These are phyloP conservation scores for Colaptes auratus DNA, from an alignment of 2,113 vertebrate genomes.

Conservation along the genomic window DNA sequence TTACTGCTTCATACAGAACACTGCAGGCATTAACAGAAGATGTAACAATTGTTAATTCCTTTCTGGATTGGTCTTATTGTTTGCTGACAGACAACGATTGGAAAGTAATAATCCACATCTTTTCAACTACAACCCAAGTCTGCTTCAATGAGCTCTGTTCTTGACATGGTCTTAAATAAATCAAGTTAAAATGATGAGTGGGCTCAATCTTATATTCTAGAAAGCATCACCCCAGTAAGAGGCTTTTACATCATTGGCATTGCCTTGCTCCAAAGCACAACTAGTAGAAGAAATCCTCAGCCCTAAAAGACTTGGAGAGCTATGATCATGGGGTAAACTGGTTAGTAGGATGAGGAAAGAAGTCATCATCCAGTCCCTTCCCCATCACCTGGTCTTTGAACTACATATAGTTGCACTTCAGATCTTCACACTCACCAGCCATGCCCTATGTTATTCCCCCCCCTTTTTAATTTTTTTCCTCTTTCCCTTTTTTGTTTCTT, in stretches of 20 bases:
- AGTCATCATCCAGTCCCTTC: background rate
- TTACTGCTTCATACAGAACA: background rate
- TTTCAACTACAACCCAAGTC: conserved; percentile 16
- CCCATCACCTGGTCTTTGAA: background rate
- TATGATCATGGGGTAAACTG: background rate
- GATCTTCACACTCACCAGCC: background rate
- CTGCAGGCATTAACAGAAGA: conserved; percentile 34
- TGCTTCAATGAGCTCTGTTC: conserved; percentile 10
- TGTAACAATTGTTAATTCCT: background rate
- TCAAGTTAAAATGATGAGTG: conserved; percentile 14
- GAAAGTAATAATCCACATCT: background rate
- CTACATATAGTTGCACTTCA: background rate
- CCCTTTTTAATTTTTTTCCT: background rate
- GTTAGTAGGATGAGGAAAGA: background rate
- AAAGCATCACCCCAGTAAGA: conserved; percentile 33
- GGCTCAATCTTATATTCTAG: conserved; percentile 7
- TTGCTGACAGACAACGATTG: background rate
- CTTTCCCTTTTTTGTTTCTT: background rate
- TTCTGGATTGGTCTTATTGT: conserved; percentile 31
- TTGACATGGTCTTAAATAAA: conserved; percentile 26
- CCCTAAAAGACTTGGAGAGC: background rate
- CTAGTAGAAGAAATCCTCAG: conserved; percentile 20
- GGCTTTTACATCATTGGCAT: background rate
- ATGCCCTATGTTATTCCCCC: background rate
- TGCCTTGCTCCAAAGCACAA: conserved; percentile 33